Evolutionary conservation across 2,113 vertebrate species (phyloP).

Genomic region (Phrynosoma platyrhinos): DNA sequence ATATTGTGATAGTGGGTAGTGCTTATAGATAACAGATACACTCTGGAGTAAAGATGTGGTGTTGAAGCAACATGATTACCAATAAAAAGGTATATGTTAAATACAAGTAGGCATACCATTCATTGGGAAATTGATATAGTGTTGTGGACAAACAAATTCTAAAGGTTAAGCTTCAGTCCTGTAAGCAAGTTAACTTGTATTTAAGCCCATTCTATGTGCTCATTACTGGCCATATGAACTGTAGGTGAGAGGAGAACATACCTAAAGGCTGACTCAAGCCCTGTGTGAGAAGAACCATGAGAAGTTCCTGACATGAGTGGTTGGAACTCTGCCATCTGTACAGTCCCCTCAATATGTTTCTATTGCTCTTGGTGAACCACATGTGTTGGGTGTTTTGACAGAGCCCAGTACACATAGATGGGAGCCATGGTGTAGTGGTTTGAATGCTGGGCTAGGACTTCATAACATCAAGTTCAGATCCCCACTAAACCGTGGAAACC

Average conservation of each 20-base stretch:
- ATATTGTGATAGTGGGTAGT: background rate
- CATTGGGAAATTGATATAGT: background rate
- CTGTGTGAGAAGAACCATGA: background rate
- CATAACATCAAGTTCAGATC: too few species aligned
- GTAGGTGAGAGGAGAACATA: background rate
- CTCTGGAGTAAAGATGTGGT: too few species aligned
- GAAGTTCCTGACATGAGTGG: background rate
- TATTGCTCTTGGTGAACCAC: background rate
- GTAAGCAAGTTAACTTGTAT: background rate
- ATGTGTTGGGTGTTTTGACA: background rate
- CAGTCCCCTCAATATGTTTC: background rate
- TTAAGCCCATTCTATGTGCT: background rate
- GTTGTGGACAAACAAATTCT: background rate
- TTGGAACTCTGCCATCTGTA: background rate
- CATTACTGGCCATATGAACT: background rate
- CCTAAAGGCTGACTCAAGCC: background rate
- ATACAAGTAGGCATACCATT: background rate
- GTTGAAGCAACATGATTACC: too few species aligned
- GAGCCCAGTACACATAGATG: too few species aligned
- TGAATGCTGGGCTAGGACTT: too few species aligned
- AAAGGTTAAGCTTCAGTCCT: background rate
- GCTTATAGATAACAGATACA: too few species aligned
- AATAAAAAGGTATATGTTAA: background rate
- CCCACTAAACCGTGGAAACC: too few species aligned
- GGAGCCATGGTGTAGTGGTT: too few species aligned